These are phyloP conservation scores for Drosophila parthenogenetica DNA, from an alignment of 2,888 invertebrate genomes.

Conservation along the genomic window DNA sequence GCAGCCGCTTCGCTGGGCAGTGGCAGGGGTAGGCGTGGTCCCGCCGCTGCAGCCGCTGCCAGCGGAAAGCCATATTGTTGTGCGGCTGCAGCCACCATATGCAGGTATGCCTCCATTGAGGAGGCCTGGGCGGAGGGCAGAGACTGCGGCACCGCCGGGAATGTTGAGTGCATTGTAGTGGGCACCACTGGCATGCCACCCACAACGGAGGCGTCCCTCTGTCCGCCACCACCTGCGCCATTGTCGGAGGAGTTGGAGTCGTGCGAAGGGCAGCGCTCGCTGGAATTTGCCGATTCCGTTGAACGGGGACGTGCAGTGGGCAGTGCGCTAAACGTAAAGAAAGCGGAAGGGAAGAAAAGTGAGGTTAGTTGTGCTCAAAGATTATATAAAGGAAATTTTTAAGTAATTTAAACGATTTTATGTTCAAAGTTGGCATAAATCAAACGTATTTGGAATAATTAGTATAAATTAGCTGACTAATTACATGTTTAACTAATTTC, in stretches of 20 bases:
- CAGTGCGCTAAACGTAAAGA: conserved; percentile 72
- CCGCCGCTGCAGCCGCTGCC: conserved; percentile 84
- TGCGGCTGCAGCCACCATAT: conserved; percentile 89
- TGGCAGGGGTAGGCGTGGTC: conserved; percentile 78
- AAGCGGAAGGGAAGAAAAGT: conserved; percentile 1
- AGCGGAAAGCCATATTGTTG: conserved; percentile 91
- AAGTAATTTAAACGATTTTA: too few species aligned
- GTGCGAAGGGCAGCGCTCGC: conserved; percentile 91
- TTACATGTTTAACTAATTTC: too few species aligned
- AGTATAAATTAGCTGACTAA: too few species aligned
- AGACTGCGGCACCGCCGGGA: conserved; percentile 86
- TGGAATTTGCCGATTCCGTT: conserved; percentile 85
- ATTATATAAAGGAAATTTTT: too few species aligned
- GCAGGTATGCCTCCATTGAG: conserved; percentile 93
- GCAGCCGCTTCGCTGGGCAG: conserved; percentile 90
- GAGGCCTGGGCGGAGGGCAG: conserved; percentile 88
- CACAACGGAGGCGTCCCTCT: conserved; percentile 51
- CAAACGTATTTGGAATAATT: too few species aligned
- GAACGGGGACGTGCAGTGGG: conserved; percentile 84
- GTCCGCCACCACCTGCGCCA: conserved; percentile 77
- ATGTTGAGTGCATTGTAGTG: conserved; percentile 74
- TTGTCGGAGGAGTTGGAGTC: conserved; percentile 91
- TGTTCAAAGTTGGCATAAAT: too few species aligned
- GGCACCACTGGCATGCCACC: conserved; percentile 62
- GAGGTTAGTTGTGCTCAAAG: background rate